Conservation (phyloP, 53 echinoderm and acorn worm species). For the Holothuria leucospilota region DNA sequence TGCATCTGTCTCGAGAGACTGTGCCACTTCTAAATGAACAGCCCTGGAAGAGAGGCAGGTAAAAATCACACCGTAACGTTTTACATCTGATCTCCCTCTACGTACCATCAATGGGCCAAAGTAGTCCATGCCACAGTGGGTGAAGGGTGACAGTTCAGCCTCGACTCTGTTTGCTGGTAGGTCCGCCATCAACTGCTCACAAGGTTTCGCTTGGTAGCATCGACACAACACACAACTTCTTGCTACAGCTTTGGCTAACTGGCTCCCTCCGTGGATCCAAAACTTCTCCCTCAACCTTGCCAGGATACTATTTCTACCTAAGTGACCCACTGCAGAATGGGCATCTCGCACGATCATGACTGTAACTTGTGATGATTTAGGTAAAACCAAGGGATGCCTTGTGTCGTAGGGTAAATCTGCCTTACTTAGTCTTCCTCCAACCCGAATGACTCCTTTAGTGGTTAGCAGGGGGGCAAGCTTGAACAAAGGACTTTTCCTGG, state of each 20-base stretch:
- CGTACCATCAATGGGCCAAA: conserved; percentile 64
- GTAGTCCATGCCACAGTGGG: conserved; percentile 65
- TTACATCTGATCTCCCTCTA: conserved; percentile 63
- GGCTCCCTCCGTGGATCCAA: conserved; percentile 57
- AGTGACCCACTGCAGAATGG: conserved; percentile 53
- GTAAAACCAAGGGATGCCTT: conserved; percentile 47
- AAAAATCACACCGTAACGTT: conserved; percentile 69
- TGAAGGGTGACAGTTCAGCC: conserved; percentile 63
- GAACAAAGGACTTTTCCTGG: conserved; percentile 21
- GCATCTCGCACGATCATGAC: conserved; percentile 49
- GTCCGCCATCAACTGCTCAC: conserved; percentile 69
- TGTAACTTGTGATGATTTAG: conserved; percentile 32
- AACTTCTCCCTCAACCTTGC: conserved; percentile 40
- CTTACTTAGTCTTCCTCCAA: conserved; percentile 38
- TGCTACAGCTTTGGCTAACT: conserved; percentile 41
- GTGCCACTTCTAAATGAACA: conserved; percentile 66
- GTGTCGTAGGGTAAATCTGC: conserved; percentile 35
- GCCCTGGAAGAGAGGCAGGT: conserved; percentile 61
- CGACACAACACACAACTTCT: conserved; percentile 54
- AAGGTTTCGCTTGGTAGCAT: conserved; percentile 49
- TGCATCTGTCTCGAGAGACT: conserved; percentile 58
- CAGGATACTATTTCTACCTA: conserved; percentile 56
- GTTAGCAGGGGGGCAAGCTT: conserved; percentile 18
- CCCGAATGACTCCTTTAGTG: conserved; percentile 1
- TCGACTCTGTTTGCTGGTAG: conserved; percentile 54